Evolutionary conservation across 1,140 invertebrate species (phyloP).

Genomic region (Drosophila chauvacae): DNA sequence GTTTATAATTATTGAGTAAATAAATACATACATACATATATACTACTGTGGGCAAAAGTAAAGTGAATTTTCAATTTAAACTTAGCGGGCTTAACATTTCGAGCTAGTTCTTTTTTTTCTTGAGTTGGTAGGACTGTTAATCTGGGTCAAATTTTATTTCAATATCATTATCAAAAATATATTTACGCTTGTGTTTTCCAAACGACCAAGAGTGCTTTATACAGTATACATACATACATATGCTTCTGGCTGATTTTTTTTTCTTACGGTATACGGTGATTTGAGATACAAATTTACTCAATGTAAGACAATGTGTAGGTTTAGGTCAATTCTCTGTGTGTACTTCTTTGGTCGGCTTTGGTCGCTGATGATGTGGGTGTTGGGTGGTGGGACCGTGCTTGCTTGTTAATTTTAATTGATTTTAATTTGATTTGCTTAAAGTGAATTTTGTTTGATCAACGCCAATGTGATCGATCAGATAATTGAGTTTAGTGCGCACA

Average conservation of each 20-base stretch:
- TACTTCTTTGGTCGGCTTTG: conserved; percentile 1
- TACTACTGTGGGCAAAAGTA: no score
- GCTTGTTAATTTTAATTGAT: conserved; percentile 81
- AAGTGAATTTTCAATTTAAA: no score
- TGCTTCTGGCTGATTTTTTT: neutral
- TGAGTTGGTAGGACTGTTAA: no score
- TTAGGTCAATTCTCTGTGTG: neutral
- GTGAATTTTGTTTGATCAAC: conserved; percentile 58
- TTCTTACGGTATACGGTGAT: neutral
- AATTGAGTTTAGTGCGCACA: conserved; percentile 39
- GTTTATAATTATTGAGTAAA: neutral
- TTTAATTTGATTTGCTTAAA: conserved; percentile 75
- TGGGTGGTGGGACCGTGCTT: conserved; percentile 41
- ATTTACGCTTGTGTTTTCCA: no score
- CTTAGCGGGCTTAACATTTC: no score
- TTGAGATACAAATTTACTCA: neutral
- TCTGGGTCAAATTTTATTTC: no score
- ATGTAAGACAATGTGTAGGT: neutral
- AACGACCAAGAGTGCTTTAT: no score
- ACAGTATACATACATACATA: neutral
- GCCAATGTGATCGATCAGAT: conserved; percentile 21
- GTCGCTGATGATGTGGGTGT: conserved; percentile 13
- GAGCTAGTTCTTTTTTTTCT: no score
- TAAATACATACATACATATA: neutral
- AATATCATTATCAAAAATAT: no score